A percentile compares a stretch with the other conserved stretches of the same genome.
Evolutionary conservation across 2,113 vertebrate genomes (phyloP).

Genomic region (Chionis minor): DNA sequence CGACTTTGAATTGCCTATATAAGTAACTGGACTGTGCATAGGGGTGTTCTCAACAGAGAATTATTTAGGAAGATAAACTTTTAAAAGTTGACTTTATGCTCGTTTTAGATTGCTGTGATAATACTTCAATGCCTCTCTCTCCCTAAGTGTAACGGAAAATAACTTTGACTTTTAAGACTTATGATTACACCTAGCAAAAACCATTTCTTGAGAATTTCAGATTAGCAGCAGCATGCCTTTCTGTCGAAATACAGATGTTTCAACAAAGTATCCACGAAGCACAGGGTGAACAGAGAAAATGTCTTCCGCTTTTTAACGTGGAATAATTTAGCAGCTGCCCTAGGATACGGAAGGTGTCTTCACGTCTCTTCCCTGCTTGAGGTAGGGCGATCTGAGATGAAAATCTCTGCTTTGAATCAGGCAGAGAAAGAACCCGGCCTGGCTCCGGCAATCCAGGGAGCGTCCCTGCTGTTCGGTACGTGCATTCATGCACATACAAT

Average conservation of each 20-base stretch:
- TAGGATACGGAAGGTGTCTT: not conserved
- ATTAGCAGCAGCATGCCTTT: not conserved
- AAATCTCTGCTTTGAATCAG: not conserved
- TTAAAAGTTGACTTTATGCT: not conserved
- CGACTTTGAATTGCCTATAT: not conserved
- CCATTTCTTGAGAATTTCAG: not conserved
- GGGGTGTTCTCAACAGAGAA: not conserved
- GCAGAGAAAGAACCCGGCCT: not conserved
- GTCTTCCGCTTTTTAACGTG: not conserved
- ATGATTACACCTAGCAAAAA: not conserved
- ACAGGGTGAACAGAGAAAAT: not conserved
- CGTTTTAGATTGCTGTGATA: not conserved
- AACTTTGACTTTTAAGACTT: not conserved
- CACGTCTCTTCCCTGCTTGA: not conserved
- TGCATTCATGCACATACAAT: not conserved
- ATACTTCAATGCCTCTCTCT: not conserved
- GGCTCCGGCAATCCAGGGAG: not conserved
- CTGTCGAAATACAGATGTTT: not conserved
- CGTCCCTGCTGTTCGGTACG: not conserved
- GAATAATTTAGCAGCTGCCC: not conserved
- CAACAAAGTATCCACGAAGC: not conserved
- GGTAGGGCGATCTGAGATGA: not conserved
- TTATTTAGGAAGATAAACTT: not conserved
- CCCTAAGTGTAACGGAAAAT: not conserved
- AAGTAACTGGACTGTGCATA: not conserved